Conservation (phyloP, 1,140 invertebrate species). For the Hypothenemus hampei region DNA sequence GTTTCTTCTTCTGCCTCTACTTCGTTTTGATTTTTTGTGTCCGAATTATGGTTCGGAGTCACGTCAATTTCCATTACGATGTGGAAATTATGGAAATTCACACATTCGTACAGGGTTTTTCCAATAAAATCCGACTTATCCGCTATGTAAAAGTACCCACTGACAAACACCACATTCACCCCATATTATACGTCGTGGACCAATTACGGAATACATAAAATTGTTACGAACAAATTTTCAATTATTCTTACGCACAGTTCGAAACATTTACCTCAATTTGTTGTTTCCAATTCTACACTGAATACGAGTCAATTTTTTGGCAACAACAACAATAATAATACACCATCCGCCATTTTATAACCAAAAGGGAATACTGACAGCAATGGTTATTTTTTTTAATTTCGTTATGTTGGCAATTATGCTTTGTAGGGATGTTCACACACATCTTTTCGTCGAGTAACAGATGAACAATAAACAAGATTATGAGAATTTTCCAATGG, state of each 20-base stretch:
- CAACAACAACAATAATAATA: constrained; percentile 36
- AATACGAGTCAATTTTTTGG: not conserved
- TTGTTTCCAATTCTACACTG: constrained; percentile 2
- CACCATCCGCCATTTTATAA: constrained; percentile 44
- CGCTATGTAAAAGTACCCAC: constrained; percentile 13
- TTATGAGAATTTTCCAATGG: too few species aligned
- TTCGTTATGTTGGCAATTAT: too few species aligned
- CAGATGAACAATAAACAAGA: too few species aligned
- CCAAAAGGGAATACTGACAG: too few species aligned
- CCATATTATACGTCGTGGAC: constrained; percentile 31
- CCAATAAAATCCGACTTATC: constrained; percentile 20
- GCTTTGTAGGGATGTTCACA: too few species aligned
- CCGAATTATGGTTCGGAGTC: constrained; percentile 36
- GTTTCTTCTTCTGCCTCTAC: constrained; percentile 35
- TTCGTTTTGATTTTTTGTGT: constrained; percentile 31
- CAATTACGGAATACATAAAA: not conserved
- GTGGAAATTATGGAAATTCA: constrained; percentile 19
- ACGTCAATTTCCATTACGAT: constrained; percentile 46
- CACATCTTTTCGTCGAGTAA: too few species aligned
- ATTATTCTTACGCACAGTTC: not conserved
- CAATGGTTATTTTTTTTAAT: too few species aligned
- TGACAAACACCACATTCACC: too few species aligned
- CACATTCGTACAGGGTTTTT: not conserved
- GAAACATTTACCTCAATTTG: too few species aligned
- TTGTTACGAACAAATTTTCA: not conserved